These are phyloP conservation scores for Porites lobata DNA, from an alignment of 92 coral and sea anemone genomes.

Conservation along the genomic window DNA sequence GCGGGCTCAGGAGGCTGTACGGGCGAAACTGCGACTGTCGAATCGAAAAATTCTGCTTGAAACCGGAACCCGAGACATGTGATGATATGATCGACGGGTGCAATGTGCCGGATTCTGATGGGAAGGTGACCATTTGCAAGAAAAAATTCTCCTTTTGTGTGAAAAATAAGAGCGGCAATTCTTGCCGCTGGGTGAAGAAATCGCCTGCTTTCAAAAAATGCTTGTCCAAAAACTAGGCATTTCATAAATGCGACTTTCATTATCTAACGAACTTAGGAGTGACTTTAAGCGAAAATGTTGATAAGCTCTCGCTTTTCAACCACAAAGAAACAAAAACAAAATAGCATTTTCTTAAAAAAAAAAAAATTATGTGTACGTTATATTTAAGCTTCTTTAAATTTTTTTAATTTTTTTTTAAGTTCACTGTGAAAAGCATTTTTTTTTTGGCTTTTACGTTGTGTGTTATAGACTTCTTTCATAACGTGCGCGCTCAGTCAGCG, in stretches of 20 bases:
- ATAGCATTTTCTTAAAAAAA: too few species aligned
- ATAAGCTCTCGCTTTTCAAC: too few species aligned
- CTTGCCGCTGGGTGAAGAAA: constrained; percentile 27
- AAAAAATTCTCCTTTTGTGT: neutral
- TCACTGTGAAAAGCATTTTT: too few species aligned
- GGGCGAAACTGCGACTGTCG: constrained; percentile 69
- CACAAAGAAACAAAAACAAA: too few species aligned
- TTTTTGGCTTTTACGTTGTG: too few species aligned
- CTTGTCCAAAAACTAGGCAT: neutral
- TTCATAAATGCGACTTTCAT: neutral
- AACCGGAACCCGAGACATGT: constrained; percentile 1
- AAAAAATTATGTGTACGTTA: too few species aligned
- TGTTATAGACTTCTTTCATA: too few species aligned
- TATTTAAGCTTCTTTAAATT: too few species aligned
- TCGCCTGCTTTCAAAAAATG: constrained; percentile 17
- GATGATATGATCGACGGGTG: constrained; percentile 13
- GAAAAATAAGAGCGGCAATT: neutral
- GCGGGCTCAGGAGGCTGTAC: constrained; percentile 66
- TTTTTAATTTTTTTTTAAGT: too few species aligned
- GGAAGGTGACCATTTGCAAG: neutral
- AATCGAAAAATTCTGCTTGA: constrained; percentile 28
- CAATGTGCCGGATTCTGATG: neutral
- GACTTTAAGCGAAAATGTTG: too few species aligned
- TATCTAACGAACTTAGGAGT: too few species aligned
- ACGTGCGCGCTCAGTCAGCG: too few species aligned